Evolutionary conservation across 2,113 vertebrate species (phyloP).

Genomic region (Diadophis punctatus): DNA sequence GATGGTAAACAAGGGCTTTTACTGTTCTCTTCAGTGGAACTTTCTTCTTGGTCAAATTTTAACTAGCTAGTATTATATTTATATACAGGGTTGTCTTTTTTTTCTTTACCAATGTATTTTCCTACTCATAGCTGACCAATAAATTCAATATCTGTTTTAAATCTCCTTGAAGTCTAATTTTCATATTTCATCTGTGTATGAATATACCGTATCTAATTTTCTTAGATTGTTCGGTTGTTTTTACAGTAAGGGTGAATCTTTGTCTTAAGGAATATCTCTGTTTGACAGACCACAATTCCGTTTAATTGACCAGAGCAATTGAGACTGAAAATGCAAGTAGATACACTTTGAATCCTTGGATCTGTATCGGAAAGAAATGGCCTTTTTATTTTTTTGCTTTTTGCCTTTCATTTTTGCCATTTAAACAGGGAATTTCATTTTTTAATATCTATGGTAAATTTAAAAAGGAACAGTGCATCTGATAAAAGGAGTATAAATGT

Average conservation of each 20-base stretch:
- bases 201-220: neutral
- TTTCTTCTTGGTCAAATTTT: slow-evolving; percentile 89
- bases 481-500: neutral
- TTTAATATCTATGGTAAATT: neutral
- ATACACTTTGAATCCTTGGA: neutral
- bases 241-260: neutral
- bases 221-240: neutral
- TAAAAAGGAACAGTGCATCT: neutral
- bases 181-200: slow-evolving; percentile 45
- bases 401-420: neutral
- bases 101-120: slow-evolving; percentile 99
- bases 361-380: neutral
- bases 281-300: neutral
- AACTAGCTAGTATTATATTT: slow-evolving; percentile 91
- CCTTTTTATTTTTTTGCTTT: neutral
- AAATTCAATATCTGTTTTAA: slow-evolving; percentile 97
- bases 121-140: slow-evolving; percentile 99
- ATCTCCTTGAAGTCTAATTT: slow-evolving; percentile 83
- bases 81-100: slow-evolving; percentile 95
- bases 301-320: neutral
- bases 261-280: neutral
- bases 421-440: neutral
- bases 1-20: slow-evolving; percentile 97
- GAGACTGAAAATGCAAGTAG: neutral
- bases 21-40: slow-evolving; percentile 85